Base-by-base conservation (phyloP, 2,888 invertebrate genomes). In the Heliconius hortense region DNA sequence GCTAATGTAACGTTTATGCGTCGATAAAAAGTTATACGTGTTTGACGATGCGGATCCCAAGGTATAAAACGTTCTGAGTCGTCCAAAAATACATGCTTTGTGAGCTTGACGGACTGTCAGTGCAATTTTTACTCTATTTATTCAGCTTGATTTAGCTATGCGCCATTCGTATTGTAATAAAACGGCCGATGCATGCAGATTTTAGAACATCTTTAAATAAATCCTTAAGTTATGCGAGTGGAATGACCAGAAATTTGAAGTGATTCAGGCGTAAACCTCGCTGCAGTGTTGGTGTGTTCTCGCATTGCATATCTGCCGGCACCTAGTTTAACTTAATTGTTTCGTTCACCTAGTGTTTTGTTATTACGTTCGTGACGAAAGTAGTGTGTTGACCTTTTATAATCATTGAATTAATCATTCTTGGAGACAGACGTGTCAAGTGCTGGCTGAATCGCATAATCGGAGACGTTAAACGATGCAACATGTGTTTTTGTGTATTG, bases 81-180 rank as follows among this genome's bases (percentile, higher is more conserved):
- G 70, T 73, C 73, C 80, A 80, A 84, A 82, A 88, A 88, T 79
- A 76, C 79, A 77, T 77, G 82, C 81, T 84, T 85, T 86, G 82
- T 82, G 84, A 82, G 83, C 83, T 87, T 92, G 92, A 93, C 91
- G 89, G 89, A 85, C 89, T 92, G 93, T 93, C 92, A 93, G 86
- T 88, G 88, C 86, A 89, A 88, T 89, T 92, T 92, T 93, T 90
- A 88, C 84, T 90, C 85, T 90, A 91, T 92, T 92, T 93, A 91
- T 89, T 92, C 90, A 90, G 87, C 87, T 91, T 89, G 88, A 91
- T 88, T 90, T 87, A 89, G 87, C 88, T 92, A 91, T 93, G 91
- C 93, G 93, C 93, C 93, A 93, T 93, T 93, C 86, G 81, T 88
- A 89, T 88, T 92, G 88, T 90, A 90, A 88, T 90, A 91, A 87